Evolutionary conservation across 2,888 invertebrate genomes (phyloP), one percentile per base, ranked within the genome.

Genomic region (Leptarthrus brevirostris): DNA sequence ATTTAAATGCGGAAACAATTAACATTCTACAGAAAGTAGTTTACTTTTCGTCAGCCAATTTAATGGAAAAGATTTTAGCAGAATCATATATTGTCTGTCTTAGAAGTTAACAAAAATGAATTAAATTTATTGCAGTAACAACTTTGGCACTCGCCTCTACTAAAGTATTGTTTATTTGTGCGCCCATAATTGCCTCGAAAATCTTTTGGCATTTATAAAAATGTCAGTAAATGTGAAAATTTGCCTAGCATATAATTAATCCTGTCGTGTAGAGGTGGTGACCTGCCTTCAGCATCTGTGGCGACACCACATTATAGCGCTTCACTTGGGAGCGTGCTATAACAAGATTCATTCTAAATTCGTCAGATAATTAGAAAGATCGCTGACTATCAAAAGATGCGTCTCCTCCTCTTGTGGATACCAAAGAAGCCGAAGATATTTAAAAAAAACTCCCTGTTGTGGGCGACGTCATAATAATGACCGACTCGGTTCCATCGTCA

Each of bases 381-480:
- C 49, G 18, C 18, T 16, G 3, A 18, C 49, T 49, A 12, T 6
- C 40, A 40, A 40, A n/a, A 12, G 40, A 40, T 40, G n/a, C 40
- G 40, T 40, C 40, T 6, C n/a, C 40, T 6, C 2, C 1, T 1
- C 40, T 6, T 40, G 40, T 12, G 40, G 20, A 52, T 18, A 18
- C 18, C 20, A n/a, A 47, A 22, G 22, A 52, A 52, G 18, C 8
- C 49, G 18, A 26, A 69, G 30, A 52, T 52, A 52, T 30, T 66
- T 69, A 18, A 34, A 16, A 69, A 69, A 66, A 69, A 52, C 44
- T 44, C 26, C 14, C 44, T 24, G 40, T 47, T 64, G 24, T 16
- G 10, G 44, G 26, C 24, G 64, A 64, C 64, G 64, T 64, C 64
- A 64, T 3, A 47, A 64, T 47, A 14, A 44, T 64, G 64, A 64